A percentile compares a stretch with the other conserved stretches of the same genome.
Conservation (phyloP, 2,797 vertebrate genomes). For the Gambelia wislizenii region DNA sequence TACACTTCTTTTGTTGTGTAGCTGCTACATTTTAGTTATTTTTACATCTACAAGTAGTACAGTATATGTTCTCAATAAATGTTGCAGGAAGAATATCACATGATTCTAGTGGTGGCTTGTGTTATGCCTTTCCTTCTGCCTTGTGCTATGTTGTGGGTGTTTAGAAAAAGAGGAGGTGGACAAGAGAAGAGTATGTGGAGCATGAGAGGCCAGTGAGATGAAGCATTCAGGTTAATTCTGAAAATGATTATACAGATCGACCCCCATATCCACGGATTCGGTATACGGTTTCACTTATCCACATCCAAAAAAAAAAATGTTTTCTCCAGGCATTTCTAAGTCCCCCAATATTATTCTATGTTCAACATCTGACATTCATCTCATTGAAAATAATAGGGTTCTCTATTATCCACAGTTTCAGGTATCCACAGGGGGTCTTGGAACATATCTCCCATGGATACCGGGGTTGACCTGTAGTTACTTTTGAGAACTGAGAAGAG, state of each 20-base stretch:
- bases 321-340: too few species aligned
- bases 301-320: too few species aligned
- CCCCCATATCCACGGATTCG: too few species aligned
- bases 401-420: too few species aligned
- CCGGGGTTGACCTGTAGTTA: too few species aligned
- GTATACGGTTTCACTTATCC: too few species aligned
- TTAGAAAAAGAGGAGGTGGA: neutral
- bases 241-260: too few species aligned
- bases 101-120: neutral
- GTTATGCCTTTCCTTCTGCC: neutral
- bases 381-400: too few species aligned
- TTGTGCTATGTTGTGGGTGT: neutral
- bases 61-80: neutral
- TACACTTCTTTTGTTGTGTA: neutral
- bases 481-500: neutral
- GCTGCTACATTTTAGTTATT: neutral
- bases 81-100: neutral
- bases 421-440: too few species aligned
- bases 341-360: too few species aligned
- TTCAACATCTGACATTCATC: too few species aligned
- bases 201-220: neutral
- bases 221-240: neutral
- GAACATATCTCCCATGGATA: too few species aligned
- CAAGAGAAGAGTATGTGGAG: neutral
- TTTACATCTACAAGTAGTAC: neutral